phyloP scores from a whole-genome alignment of 2,888 invertebrate genomes.

The Latrodectus elegans region DNA sequence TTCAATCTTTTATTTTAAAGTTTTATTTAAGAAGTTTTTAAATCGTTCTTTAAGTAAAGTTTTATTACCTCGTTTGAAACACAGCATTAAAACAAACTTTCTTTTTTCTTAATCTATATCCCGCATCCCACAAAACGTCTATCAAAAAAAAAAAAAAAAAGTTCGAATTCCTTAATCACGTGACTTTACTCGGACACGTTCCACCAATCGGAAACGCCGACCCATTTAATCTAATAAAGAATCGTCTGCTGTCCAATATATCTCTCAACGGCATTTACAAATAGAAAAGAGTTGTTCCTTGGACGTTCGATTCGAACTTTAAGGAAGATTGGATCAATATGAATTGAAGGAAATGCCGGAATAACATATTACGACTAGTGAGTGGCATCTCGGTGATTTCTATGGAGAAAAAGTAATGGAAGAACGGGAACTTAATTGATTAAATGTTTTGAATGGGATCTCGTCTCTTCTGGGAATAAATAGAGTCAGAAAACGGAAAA shows the following conservation, averaged over 20 bases:
- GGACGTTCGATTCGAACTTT: slow-evolving; percentile 1
- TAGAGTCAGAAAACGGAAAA: too few species aligned
- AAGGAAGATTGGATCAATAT: background rate
- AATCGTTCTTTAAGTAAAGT: background rate
- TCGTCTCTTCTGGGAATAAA: too few species aligned
- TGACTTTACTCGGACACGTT: slow-evolving; percentile 9
- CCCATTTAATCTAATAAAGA: slow-evolving; percentile 22
- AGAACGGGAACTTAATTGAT: background rate
- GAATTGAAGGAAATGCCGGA: slow-evolving; percentile 2
- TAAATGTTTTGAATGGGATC: too few species aligned
- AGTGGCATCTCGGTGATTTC: background rate
- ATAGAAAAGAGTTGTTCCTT: background rate
- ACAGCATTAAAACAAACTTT: background rate
- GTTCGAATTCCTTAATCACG: background rate
- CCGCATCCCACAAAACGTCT: too few species aligned
- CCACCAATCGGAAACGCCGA: background rate
- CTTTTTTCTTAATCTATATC: too few species aligned
- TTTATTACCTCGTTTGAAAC: background rate
- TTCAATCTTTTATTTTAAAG: background rate
- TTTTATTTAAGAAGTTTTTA: background rate
- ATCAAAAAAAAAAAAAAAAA: too few species aligned
- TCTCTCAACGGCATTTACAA: background rate
- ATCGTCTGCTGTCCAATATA: background rate
- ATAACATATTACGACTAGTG: background rate
- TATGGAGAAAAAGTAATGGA: background rate